A percentile compares a stretch with the other conserved stretches of the same genome.
Evolutionary conservation across 1,140 invertebrate genomes (phyloP).

Genomic region (Leptopilina clavipes): DNA sequence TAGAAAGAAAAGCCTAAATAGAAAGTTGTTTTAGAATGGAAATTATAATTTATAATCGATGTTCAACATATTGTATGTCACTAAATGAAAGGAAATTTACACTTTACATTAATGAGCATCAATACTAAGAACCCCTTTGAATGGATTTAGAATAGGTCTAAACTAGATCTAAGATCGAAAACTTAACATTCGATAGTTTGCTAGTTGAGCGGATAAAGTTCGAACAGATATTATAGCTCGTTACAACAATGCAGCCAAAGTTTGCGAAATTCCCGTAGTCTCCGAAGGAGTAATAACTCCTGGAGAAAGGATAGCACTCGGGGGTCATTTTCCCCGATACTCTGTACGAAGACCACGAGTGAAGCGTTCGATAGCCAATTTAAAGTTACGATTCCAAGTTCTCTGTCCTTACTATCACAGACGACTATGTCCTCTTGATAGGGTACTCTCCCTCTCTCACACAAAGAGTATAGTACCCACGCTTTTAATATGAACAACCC

Average conservation of each 20-base stretch:
- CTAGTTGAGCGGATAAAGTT: conserved; percentile 17
- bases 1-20: too few species aligned
- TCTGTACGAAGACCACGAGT: conserved; percentile 18
- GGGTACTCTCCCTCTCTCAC: conserved; percentile 30
- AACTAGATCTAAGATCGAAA: conserved; percentile 22
- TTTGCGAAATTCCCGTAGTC: conserved; percentile 33
- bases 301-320: conserved; percentile 41
- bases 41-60: too few species aligned
- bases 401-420: conserved; percentile 40
- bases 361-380: conserved; percentile 50
- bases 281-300: conserved; percentile 40
- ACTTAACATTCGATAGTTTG: conserved; percentile 28
- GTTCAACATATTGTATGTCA: background rate
- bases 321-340: conserved; percentile 33
- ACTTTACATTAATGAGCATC: background rate
- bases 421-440: conserved; percentile 22
- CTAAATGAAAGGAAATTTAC: background rate
- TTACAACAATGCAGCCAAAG: conserved; percentile 37
- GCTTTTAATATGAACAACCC: conserved; percentile 39
- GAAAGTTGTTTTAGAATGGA: too few species aligned
- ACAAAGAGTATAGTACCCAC: background rate
- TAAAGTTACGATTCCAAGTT: conserved; percentile 56
- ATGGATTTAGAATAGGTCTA: conserved; percentile 7
- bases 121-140: conserved; percentile 5
- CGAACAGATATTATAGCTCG: conserved; percentile 46